Evolutionary conservation across 2,797 vertebrate species (phyloP).

Genomic region (Iguana delicatissima): DNA sequence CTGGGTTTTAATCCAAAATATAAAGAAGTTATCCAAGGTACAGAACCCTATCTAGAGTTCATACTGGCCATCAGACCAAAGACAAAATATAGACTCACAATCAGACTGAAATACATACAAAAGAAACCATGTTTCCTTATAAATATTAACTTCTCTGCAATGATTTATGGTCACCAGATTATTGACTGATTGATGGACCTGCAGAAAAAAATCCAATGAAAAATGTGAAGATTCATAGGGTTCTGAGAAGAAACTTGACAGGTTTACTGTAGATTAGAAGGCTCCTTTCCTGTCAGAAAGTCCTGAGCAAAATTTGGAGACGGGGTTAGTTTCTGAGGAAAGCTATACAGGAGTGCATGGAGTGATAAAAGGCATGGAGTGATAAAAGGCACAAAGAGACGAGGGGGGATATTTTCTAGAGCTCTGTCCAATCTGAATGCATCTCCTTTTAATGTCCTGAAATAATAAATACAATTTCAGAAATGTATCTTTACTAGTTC

Average conservation of each 20-base stretch:
- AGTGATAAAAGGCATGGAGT: background rate
- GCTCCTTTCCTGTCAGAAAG: conserved; percentile 39
- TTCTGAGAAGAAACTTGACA: conserved; percentile 35
- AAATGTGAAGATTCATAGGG: background rate
- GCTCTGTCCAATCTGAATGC: background rate
- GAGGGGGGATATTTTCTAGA: background rate
- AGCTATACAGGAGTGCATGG: too few species aligned
- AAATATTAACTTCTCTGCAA: conserved; percentile 32
- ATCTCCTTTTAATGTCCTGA: background rate
- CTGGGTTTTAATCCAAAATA: too few species aligned
- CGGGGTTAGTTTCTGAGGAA: background rate
- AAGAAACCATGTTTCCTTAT: conserved; percentile 47
- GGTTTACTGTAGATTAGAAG: conserved; percentile 34
- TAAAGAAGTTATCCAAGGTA: background rate
- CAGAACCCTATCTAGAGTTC: background rate
- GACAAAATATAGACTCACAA: conserved; percentile 33
- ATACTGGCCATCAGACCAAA: background rate
- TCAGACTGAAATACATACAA: conserved; percentile 40
- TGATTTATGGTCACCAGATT: conserved; percentile 36
- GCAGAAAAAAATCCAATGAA: conserved; percentile 24
- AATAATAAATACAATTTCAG: background rate
- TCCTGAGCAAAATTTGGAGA: conserved; percentile 39
- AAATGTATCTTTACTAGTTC: too few species aligned
- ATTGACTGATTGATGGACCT: conserved; percentile 20
- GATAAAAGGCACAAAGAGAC: background rate